Percentiles rank a stretch among this genome's conserved stretches.
Conservation (phyloP, 1,140 invertebrate genomes). For the Magallana gigas region DNA sequence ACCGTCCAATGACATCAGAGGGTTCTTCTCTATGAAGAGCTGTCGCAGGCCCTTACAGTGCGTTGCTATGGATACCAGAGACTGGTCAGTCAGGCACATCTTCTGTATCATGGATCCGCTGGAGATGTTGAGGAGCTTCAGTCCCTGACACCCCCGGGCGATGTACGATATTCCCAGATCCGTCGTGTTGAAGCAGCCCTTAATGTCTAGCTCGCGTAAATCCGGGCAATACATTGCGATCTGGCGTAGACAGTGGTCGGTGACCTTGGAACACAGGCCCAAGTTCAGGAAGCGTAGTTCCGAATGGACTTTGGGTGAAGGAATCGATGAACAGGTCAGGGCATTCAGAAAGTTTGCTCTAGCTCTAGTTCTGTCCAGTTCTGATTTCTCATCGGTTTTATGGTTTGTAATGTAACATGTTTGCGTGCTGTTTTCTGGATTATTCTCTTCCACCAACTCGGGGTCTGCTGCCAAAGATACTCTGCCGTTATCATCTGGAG, state of each 20-base stretch:
- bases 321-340: neutral
- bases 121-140: slow-evolving; percentile 1
- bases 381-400: neutral
- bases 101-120: slow-evolving; percentile 12
- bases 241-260: neutral
- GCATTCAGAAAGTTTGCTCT: neutral
- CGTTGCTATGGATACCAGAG: neutral
- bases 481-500: neutral
- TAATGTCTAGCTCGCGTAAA: neutral
- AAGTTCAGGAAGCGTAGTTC: neutral
- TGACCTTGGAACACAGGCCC: neutral
- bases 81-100: slow-evolving; percentile 2
- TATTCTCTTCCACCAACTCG: neutral
- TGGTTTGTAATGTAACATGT: neutral
- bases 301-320: neutral
- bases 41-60: slow-evolving; percentile 1
- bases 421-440: neutral
- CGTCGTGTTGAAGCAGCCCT: slow-evolving; percentile 14
- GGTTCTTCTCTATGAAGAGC: slow-evolving; percentile 8
- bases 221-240: slow-evolving; percentile 17
- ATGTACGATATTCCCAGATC: slow-evolving; percentile 20
- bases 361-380: neutral
- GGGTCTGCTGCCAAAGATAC: neutral
- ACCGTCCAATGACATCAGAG: neutral
- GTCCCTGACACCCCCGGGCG: neutral